Evolutionary conservation across 2,113 vertebrate genomes (phyloP), one percentile per base, ranked within the genome.

Genomic region (Lethenteron reissneri): DNA sequence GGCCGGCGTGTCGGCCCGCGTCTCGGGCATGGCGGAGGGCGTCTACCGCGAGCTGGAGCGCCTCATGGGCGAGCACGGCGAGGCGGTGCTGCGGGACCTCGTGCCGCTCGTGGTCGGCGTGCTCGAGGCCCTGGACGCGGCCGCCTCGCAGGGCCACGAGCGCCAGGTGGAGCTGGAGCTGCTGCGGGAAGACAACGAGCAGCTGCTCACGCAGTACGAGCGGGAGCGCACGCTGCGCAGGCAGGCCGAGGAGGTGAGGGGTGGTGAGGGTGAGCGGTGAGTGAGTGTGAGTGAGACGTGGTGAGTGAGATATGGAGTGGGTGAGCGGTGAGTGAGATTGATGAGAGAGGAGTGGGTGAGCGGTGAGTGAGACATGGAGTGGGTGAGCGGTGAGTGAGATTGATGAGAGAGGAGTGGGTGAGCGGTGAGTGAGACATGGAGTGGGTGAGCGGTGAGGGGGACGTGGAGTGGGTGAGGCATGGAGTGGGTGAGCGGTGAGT

Each of bases 111-210:
- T 68, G 8, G 64, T 68, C n/a, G 25, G 8, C 10, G 64, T 68
- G 11, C 64, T 68, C 64, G 64, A 68, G 64, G 25, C n/a, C 25
- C 64, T 68, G 8, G 64, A 68, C 25, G n/a, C 64, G 64, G 64
- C 64, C 64, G n/a, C n/a, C 64, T n/a, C n/a, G 64, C n/a, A 10
- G n/a, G n/a, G 64, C n/a, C 64, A 68, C 2, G 64, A 68, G 25
- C 64, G 64, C 10, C 64, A 68, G 64, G 64, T 68, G 64, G 64
- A 68, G 64, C 64, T 68, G 10, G 64, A 68, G 64, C 64, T 68
- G 64, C 25, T 68, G 64, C n/a, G 25, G 11, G 64, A 68, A 11
- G 64, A 68, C 64, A 68, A 68, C 25, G 64, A 68, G 25, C 64
- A 68, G 11, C 64, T 68, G 64, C 64, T 68, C 64, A 68, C 64